These are phyloP conservation scores for Pantala flavescens DNA, from an alignment of 1,140 invertebrate species.

Conservation along the genomic window DNA sequence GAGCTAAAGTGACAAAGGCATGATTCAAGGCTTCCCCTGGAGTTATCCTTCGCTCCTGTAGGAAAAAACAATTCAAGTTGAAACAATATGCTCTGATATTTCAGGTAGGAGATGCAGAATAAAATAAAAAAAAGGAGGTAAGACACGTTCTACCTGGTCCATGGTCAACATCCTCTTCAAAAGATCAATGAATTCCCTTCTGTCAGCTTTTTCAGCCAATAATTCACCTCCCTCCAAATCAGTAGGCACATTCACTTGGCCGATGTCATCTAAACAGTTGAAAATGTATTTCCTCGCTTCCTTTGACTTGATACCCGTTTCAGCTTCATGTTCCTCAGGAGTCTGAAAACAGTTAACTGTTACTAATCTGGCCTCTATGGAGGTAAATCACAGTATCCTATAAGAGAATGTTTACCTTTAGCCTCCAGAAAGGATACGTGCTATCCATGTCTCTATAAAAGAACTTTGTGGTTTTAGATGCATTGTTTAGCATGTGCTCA, in stretches of 20 bases:
- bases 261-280: constrained; percentile 98
- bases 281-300: constrained; percentile 99
- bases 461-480: constrained; percentile 97
- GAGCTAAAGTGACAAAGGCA: constrained; percentile 83
- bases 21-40: constrained; percentile 93
- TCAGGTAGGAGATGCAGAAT: background rate
- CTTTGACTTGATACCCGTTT: constrained; percentile 97
- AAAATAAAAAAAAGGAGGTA: background rate
- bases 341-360: constrained; percentile 44
- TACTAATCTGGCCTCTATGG: too few relatives aligned
- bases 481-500: constrained; percentile 97
- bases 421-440: constrained; percentile 93
- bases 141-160: constrained; percentile 65
- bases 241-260: constrained; percentile 92
- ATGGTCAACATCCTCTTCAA: constrained; percentile 95
- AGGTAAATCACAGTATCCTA: background rate
- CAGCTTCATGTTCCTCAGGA: constrained; percentile 94
- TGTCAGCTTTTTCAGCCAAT: constrained; percentile 89
- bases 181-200: constrained; percentile 93
- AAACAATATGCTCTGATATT: background rate
- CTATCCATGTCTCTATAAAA: constrained; percentile 95
- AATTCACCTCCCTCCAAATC: constrained; percentile 92
- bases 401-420: constrained; percentile 52
- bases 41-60: constrained; percentile 79
- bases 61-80: constrained; percentile 20